Base-by-base conservation (phyloP, 2,888 invertebrate species). In the Eudasyphora cyanicolor region DNA sequence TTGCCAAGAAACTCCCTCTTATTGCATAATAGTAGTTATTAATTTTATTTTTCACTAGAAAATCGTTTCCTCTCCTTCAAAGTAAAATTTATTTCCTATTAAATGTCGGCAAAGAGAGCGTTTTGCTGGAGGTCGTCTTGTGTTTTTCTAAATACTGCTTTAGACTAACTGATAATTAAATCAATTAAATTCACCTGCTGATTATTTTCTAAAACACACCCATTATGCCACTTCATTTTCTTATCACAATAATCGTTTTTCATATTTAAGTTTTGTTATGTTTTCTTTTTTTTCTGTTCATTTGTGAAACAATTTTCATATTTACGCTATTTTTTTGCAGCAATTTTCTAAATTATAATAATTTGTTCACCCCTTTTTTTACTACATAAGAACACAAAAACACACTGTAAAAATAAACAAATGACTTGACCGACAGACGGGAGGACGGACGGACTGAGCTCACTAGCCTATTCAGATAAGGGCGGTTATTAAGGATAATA, bases 271-370 rank as follows among this genome's bases (percentile, higher is more conserved):
- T 60, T 60, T 60, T 29, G 60, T 60, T n/a, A n/a, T n/a, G n/a
- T n/a, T n/a, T n/a, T n/a, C n/a, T n/a, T n/a, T n/a, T n/a, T n/a
- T n/a, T n/a, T n/a, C n/a, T n/a, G n/a, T n/a, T n/a, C n/a, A n/a
- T n/a, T n/a, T 60, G 67, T 42, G 67, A 79, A 79, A 67, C 76
- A 76, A 76, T 80, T 75, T 80, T 75, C 71, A 51, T 76, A 77
- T 71, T 80, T 71, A 76, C 80, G 70, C 71, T 73, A 35, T 62
- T 67, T 27, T 14, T 60, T 60, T 60, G 29, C 24, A 32, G 21
- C n/a, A 42, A 73, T 24, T 62, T 71, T 70, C 60, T 27, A 29
- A 71, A 45, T 49, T 54, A 71, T 71, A 29, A 71, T 71, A 71
- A 71, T 71, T 71, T 32, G 29, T 71, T 21, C 17, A 51, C 2